Percentiles rank a stretch among this genome's conserved stretches.
Conservation (phyloP, 2,113 vertebrate species). For the Australoheros scitulus region DNA sequence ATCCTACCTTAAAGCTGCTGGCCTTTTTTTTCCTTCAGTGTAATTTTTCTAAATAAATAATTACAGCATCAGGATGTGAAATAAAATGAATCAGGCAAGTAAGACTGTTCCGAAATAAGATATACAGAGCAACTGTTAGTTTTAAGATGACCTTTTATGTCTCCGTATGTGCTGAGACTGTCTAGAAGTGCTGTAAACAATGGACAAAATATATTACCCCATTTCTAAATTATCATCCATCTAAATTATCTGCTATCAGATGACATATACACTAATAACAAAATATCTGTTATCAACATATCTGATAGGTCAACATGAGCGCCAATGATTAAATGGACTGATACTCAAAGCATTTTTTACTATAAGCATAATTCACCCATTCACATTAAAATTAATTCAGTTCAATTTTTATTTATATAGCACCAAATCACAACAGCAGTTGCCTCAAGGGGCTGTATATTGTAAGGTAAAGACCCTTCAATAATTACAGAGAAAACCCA, state of each 20-base stretch:
- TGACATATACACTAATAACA: too few species aligned
- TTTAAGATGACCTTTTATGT: not conserved
- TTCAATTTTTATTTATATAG: too few species aligned
- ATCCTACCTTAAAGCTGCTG: too few species aligned
- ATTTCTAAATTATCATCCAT: not conserved
- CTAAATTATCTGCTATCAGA: not conserved
- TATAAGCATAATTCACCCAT: not conserved
- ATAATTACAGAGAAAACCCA: too few species aligned
- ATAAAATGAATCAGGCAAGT: not conserved
- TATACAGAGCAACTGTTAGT: not conserved
- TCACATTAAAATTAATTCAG: not conserved
- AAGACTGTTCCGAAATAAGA: not conserved
- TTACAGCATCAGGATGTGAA: not conserved
- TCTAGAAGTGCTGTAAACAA: not conserved
- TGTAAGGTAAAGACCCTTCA: too few species aligned
- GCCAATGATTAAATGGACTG: not conserved
- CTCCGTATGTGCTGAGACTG: not conserved
- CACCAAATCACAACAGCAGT: too few species aligned
- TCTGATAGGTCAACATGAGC: not conserved
- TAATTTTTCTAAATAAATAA: not conserved
- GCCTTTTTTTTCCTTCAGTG: too few species aligned
- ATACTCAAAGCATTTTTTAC: not conserved
- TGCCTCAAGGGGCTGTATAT: too few species aligned
- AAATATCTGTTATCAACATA: not conserved
- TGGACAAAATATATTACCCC: not conserved